Conservation (phyloP, 2,888 invertebrate genomes). For the Malthinus flaveolus region DNA sequence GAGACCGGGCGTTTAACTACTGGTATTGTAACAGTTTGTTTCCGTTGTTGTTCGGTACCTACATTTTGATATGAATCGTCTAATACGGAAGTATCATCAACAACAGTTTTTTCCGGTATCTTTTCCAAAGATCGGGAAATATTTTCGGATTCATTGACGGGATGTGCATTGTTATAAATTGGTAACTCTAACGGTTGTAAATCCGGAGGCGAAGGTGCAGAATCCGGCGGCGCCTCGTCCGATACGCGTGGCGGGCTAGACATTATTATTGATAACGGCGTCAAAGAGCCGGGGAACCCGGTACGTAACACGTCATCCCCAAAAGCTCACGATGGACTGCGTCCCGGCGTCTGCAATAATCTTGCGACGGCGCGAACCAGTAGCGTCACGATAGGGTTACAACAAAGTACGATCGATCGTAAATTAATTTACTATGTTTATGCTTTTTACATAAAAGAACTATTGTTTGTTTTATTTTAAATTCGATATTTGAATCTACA, state of each 20-base stretch:
- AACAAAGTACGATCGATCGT: constrained; percentile 33
- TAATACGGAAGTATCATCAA: constrained; percentile 11
- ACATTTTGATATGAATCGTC: constrained; percentile 18
- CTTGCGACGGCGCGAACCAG: constrained; percentile 35
- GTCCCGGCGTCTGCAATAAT: constrained; percentile 30
- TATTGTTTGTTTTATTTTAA: not conserved
- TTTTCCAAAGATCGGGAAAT: constrained; percentile 10
- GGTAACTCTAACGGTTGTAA: constrained; percentile 15
- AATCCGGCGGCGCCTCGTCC: constrained; percentile 48
- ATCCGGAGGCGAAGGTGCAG: constrained; percentile 11
- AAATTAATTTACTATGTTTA: constrained; percentile 29
- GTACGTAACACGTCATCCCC: constrained; percentile 53
- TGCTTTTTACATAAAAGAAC: constrained; percentile 5
- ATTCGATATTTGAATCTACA: too few species aligned
- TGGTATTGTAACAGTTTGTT: constrained; percentile 12
- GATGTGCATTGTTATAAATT: constrained; percentile 6
- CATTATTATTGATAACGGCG: constrained; percentile 26
- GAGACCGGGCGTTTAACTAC: constrained; percentile 45
- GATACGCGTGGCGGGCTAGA: constrained; percentile 49
- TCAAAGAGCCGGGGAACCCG: constrained; percentile 40
- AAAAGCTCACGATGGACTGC: constrained; percentile 55
- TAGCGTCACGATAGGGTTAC: constrained; percentile 33
- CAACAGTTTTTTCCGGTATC: constrained; percentile 15
- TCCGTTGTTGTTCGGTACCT: constrained; percentile 9
- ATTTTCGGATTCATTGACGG: constrained; percentile 14